phyloP scores from a whole-genome alignment of 2,888 invertebrate species.

The Linyphia triangularis region DNA sequence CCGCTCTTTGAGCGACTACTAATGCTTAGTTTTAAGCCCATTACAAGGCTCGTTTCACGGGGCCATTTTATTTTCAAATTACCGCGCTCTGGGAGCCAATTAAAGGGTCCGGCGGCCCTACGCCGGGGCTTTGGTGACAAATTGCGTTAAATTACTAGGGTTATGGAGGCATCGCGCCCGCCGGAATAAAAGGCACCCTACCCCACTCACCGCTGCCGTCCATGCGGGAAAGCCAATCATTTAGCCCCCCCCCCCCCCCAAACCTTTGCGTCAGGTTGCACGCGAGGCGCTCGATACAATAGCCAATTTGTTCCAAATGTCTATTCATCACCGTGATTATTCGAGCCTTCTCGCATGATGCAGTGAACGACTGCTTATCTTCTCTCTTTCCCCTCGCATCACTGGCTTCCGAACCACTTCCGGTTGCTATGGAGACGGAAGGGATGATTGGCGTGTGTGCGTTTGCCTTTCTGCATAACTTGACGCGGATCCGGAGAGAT shows the following conservation, averaged over 20 bases:
- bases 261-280: conserved; percentile 69
- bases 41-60: conserved; percentile 75
- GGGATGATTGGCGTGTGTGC: conserved; percentile 71
- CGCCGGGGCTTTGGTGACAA: conserved; percentile 76
- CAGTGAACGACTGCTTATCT: conserved; percentile 59
- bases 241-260: conserved; percentile 56
- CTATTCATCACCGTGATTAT: conserved; percentile 76
- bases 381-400: conserved; percentile 58
- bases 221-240: conserved; percentile 76
- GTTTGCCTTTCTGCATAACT: conserved; percentile 72
- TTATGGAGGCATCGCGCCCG: conserved; percentile 74
- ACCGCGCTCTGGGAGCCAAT: conserved; percentile 74
- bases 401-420: conserved; percentile 67
- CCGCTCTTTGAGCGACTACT: conserved; percentile 73
- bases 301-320: conserved; percentile 76
- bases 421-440: conserved; percentile 56
- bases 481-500: conserved; percentile 67
- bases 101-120: conserved; percentile 72
- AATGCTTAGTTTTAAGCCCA: conserved; percentile 76
- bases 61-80: conserved; percentile 75
- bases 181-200: conserved; percentile 72
- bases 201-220: conserved; percentile 73
- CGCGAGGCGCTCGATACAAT: conserved; percentile 75
- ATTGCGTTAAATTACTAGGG: conserved; percentile 76
- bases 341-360: conserved; percentile 67